phyloP scores from a whole-genome alignment of 1,140 invertebrate species.

The Calliphora vicina region DNA sequence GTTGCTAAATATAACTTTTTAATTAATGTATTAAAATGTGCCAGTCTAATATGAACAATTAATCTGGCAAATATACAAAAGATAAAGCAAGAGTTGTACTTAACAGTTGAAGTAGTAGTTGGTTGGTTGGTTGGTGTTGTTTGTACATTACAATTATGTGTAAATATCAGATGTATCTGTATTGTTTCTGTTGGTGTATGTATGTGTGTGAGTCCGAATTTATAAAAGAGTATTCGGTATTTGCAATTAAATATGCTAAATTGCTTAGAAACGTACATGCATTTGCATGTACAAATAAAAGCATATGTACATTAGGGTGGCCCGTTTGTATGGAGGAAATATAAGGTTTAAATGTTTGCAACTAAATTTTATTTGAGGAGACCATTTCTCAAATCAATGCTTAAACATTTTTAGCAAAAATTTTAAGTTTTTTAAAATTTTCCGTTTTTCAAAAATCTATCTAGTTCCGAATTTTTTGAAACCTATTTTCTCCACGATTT shows the following conservation, averaged over 20 bases:
- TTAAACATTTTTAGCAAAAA: no score
- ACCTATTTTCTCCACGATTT: no score
- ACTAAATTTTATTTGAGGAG: no score
- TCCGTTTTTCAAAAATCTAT: no score
- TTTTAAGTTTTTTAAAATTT: no score
- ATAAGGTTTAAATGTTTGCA: no score
- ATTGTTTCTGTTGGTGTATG: neutral
- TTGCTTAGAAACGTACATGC: neutral
- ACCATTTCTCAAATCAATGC: no score
- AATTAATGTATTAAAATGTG: neutral
- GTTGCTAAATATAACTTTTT: no score
- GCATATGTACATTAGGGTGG: no score
- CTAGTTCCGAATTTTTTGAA: no score
- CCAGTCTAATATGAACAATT: neutral
- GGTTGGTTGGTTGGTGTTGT: neutral
- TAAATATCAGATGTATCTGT: neutral
- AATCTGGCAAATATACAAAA: neutral
- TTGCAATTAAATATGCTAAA: conserved; percentile 10
- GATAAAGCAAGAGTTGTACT: neutral
- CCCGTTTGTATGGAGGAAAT: no score
- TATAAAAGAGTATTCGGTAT: neutral
- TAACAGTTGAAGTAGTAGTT: neutral
- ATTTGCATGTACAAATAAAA: no score
- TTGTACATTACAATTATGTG: neutral
- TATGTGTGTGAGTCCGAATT: neutral